Evolutionary conservation across 2,888 invertebrate genomes (phyloP), one percentile per base, ranked within the genome.

Genomic region (Philonicus albiceps): DNA sequence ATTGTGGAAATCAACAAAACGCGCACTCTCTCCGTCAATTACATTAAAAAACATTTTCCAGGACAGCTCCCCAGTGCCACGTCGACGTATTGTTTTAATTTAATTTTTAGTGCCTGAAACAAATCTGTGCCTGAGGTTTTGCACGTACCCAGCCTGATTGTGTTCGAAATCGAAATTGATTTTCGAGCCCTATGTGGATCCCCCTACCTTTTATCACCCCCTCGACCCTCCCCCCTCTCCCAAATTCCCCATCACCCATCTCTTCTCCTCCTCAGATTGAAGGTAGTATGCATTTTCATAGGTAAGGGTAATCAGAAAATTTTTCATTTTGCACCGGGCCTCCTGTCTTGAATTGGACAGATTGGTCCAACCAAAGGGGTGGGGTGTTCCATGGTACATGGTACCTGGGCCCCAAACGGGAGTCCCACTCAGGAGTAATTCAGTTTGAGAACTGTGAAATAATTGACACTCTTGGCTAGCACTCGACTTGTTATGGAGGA

Each of bases 1-100:
- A 76, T 76, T 40, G 76, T 40, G 76, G 37, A 76, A 76, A 76
- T 43, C 76, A 76, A 76, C 76, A 76, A 76, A 76, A 19, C 40
- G 76, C 76, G 40, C 19, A 27, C 74, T 34, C 34, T 76, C 34
- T 76, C 76, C 76, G 76, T 40, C 76, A 76, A 76, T 76, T 76
- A 76, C 34, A 37, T 76, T 76, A 76, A 76, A 43, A 37, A 76
- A 76, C 76, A 43, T 76, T 76, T 76, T 76, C 43, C 43, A 31
- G 40, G 27, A 43, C 76, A 22, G 19, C 13, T 76, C 43, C 22
- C 76, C 40, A 43, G 34, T 7, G 43, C 37, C 76, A 40, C 76
- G 43, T 76, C 31, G 27, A 22, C 40, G 40, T 76, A 76, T 76
- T 76, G 76, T 76, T 76, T 76, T 76, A 76, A 76, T 76, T 76